Base-by-base conservation (phyloP, 2,113 vertebrate genomes). In the Ailurus styani region DNA sequence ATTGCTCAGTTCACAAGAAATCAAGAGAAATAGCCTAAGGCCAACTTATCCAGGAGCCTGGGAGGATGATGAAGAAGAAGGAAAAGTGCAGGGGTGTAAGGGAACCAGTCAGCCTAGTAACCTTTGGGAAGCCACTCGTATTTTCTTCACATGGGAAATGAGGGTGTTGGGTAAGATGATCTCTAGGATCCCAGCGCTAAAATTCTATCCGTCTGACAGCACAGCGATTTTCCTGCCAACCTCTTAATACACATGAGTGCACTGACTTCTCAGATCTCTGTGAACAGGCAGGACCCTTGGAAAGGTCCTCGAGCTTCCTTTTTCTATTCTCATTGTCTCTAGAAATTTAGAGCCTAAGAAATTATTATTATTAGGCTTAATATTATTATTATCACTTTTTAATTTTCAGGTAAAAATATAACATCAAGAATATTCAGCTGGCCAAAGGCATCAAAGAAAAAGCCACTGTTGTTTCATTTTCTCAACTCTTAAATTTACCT, bases 361-460 rank as follows among this genome's bases (percentile, higher is more conserved):
- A 81, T 62, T 18, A 40, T 68, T 86, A 64, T 64, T 62, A 62
- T 23, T 23, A 23, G n/a, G n/a, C n/a, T 23, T 57, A 57, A 8
- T 57, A 23, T 62, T 64, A 64, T 64, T 64, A 81, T 55, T 25
- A 40, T 68, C 83, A 18, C 45, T 77, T 88, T 40, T 29, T 15
- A 27, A 29, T 86, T 68, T 96, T 78, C 79, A 60, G 45, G 60
- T 81, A 75, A 88, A 88, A 90, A 54, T 40, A 54, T 15, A 77
- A 54, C 60, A 83, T 68, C 40, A 54, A 52, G 55, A 92, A 68
- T 72, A 93, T 21, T 84, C 60, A 75, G 29, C 47, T 40, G 82
- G n/a, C 21, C 40, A 84, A 91, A 96, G 34, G 7, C 27, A 60
- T 25, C 31, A 54, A 40, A 85, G 54, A 66, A 81, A 93, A 81